Percentiles rank a stretch among this genome's conserved stretches.
phyloP scores from a whole-genome alignment of 2,888 invertebrate genomes.

The Heliconius ethilla region DNA sequence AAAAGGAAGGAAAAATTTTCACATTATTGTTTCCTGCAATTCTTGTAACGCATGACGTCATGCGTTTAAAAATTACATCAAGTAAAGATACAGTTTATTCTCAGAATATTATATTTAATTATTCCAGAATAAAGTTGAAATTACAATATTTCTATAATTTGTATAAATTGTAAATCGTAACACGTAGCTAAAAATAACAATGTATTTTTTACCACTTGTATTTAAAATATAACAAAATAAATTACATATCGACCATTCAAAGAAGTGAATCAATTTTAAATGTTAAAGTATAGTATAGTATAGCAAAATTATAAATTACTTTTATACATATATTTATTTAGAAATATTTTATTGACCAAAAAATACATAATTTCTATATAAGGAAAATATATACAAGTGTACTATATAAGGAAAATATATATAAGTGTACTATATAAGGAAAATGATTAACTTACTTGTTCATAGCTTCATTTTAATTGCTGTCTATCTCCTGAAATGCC shows the following conservation, averaged over 20 bases:
- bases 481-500: slow-evolving; percentile 8
- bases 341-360: background rate
- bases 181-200: too few species aligned
- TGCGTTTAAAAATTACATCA: background rate
- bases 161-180: too few species aligned
- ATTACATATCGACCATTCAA: too few species aligned
- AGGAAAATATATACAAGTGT: background rate
- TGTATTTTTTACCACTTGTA: too few species aligned
- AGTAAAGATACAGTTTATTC: background rate
- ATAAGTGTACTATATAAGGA: background rate
- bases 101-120: background rate
- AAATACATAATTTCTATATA: background rate
- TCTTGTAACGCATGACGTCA: background rate
- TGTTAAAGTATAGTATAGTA: too few species aligned
- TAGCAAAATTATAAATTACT: background rate
- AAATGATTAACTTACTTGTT: slow-evolving; percentile 1
- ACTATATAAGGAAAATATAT: background rate
- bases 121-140: background rate
- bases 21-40: background rate
- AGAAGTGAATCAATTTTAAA: too few species aligned
- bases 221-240: too few species aligned
- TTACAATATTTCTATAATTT: too few species aligned
- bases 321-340: background rate
- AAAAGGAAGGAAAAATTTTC: background rate
- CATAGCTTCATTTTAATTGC: background rate